Evolutionary conservation across 2,888 invertebrate genomes (phyloP), one percentile per base, ranked within the genome.

Genomic region (Liopterus haemorrhoidalis): DNA sequence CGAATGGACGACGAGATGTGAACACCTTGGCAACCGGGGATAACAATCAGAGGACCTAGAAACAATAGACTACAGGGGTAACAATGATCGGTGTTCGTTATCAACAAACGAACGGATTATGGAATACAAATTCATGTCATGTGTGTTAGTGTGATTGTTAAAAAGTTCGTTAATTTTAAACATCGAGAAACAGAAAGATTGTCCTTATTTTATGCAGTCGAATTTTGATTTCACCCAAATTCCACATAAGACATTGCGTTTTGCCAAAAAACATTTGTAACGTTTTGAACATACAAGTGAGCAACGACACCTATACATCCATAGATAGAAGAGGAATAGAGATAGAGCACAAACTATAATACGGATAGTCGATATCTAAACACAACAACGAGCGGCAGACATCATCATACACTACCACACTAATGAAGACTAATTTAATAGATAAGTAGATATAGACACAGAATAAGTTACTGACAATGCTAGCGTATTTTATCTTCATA

Each of bases 171-270:
- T n/a, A n/a, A n/a, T n/a, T n/a, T n/a, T n/a, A n/a, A n/a, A n/a
- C n/a, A n/a, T n/a, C n/a, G n/a, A n/a, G n/a, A n/a, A n/a, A n/a
- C n/a, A n/a, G n/a, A n/a, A n/a, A n/a, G n/a, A n/a, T n/a, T n/a
- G n/a, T n/a, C n/a, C n/a, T n/a, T n/a, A n/a, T n/a, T 21, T 36
- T 22, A 6, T 14, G 20, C 1, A 36, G 11, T 24, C 24, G 44
- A 45, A 59, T 58, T 59, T 62, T 63, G 64, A 62, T 59, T 67
- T 68, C 69, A 70, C 69, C 69, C 70, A 70, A 70, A 70, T 69
- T 69, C 69, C 69, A 65, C 60, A 64, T 62, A 46, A 58, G 60
- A 64, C 60, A 63, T 62, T 63, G 65, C 67, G 66, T 65, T 63
- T 65, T 66, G 66, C 66, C 66, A 66, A 65, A 66, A 65, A 62